Conservation (phyloP, 1,140 invertebrate species). For the Ctenoplectra terminalis region DNA sequence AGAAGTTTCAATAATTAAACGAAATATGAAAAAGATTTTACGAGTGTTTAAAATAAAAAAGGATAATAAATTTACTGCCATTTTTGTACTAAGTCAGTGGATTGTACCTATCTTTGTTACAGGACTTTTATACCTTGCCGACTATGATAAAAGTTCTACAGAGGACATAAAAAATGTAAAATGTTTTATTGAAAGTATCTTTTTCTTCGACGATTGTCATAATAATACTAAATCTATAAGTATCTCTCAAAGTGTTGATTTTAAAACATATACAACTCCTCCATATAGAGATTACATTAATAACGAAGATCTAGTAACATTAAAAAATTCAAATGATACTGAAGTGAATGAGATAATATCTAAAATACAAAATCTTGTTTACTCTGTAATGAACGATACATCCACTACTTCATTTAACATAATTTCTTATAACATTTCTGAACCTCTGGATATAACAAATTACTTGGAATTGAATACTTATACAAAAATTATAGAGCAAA, state of each 20-base stretch:
- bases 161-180: constrained; percentile 21
- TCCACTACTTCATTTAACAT: constrained; percentile 4
- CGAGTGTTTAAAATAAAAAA: neutral
- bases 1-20: neutral
- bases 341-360: constrained; percentile 61
- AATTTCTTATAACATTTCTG: constrained; percentile 29
- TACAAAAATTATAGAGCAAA: neutral
- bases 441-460: constrained; percentile 7
- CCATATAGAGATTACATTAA: neutral
- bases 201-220: constrained; percentile 53
- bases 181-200: constrained; percentile 56
- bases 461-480: constrained; percentile 16
- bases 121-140: constrained; percentile 50
- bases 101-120: constrained; percentile 60
- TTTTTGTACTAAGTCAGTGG: constrained; percentile 62
- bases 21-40: neutral
- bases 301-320: constrained; percentile 2
- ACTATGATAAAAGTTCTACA: constrained; percentile 27
- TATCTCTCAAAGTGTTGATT: neutral
- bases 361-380: constrained; percentile 58
- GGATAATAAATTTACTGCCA: constrained; percentile 7
- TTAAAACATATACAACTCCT: neutral
- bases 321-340: constrained; percentile 4
- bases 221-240: neutral
- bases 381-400: constrained; percentile 41